Percentiles rank a stretch among this genome's conserved stretches.
Evolutionary conservation across 2,113 vertebrate genomes (phyloP).

Genomic region (Rutilus rutilus): DNA sequence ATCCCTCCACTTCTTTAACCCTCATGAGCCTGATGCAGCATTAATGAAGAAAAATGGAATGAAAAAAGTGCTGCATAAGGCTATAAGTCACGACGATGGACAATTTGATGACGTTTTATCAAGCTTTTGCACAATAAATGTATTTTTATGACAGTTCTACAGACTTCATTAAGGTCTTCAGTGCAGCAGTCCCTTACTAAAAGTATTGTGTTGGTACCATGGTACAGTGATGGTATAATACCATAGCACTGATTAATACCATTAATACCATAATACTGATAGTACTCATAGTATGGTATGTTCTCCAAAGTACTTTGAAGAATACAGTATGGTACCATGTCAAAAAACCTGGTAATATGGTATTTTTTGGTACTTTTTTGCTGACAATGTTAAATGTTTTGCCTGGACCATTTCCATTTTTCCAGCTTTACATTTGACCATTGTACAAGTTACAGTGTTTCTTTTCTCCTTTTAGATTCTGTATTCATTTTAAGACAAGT

Average conservation of each 20-base stretch:
- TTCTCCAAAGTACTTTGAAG: not conserved
- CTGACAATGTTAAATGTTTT: not conserved
- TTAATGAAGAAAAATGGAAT: not conserved
- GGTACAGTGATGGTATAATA: not conserved
- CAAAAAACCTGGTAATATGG: not conserved
- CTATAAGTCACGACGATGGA: not conserved
- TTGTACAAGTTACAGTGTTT: not conserved
- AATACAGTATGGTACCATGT: not conserved
- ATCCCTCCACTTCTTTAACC: constrained; percentile 14
- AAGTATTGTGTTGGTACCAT: not conserved
- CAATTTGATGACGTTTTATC: not conserved
- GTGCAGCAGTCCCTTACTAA: not conserved
- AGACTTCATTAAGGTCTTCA: not conserved
- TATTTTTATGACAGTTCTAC: not conserved
- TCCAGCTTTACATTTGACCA: not conserved
- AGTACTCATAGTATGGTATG: not conserved
- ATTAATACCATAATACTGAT: no score
- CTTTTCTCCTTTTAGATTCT: not conserved
- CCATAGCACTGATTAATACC: not conserved
- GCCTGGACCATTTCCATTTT: not conserved
- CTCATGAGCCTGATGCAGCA: not conserved
- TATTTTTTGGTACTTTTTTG: not conserved
- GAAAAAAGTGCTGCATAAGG: not conserved
- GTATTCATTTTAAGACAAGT: not conserved
- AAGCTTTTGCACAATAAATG: not conserved